phyloP scores from a whole-genome alignment of 2,888 invertebrate species.

The Chrysodeixis includens region DNA sequence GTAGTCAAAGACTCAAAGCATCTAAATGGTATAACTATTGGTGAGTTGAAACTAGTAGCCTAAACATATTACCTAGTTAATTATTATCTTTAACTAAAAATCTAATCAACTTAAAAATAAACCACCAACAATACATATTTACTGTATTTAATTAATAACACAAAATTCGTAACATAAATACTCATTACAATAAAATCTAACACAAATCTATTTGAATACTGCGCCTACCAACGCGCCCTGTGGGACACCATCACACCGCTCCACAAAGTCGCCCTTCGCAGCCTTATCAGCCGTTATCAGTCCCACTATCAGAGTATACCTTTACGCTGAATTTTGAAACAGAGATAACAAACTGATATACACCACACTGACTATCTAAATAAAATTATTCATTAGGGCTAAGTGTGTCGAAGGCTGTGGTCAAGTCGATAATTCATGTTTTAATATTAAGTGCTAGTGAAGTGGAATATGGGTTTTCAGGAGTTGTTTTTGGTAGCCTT shows the following conservation, averaged over 20 bases:
- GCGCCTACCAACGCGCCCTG: constrained; percentile 51
- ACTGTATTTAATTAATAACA: too few relatives aligned
- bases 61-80: too few relatives aligned
- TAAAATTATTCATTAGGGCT: constrained; percentile 61
- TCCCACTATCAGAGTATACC: constrained; percentile 62
- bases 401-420: constrained; percentile 65
- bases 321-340: constrained; percentile 85
- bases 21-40: too few relatives aligned
- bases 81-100: too few relatives aligned
- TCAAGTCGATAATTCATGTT: constrained; percentile 52
- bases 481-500: constrained; percentile 61
- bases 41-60: too few relatives aligned
- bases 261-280: constrained; percentile 48
- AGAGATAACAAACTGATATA: constrained; percentile 76
- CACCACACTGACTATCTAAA: constrained; percentile 67
- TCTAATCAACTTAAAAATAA: too few relatives aligned
- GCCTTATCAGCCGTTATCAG: constrained; percentile 64
- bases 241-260: constrained; percentile 55
- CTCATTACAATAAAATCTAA: background rate
- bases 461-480: constrained; percentile 69
- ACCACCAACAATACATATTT: too few relatives aligned
- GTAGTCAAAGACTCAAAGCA: too few relatives aligned
- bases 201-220: constrained; percentile 26
- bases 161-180: background rate
- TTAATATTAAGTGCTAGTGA: constrained; percentile 51